Base-by-base conservation (phyloP, 2,888 invertebrate species). In the Congeria kusceri region DNA sequence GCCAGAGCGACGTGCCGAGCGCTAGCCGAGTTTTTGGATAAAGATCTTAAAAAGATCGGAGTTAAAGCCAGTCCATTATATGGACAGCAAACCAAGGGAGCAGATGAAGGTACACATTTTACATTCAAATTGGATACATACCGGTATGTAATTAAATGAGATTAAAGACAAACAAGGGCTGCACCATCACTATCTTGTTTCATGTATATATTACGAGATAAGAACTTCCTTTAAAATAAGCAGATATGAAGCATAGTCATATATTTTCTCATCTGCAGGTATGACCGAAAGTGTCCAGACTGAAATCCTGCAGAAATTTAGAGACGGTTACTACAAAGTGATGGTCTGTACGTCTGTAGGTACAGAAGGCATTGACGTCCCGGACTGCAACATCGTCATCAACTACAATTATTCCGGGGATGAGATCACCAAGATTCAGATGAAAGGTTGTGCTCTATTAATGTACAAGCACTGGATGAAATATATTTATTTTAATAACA, bases 1-100 rank as follows among this genome's bases (percentile, higher is more conserved):
- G 86, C 87, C 9, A 72, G 89, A 39, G 88, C 88, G 13, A 86
- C 88, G 0, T 87, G 88, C 46, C 61, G 66, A 13, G 82, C 88
- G 9, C 65, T 89, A 23, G 75, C 84, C 11, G 56, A 63, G 13
- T 89, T 86, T 78, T 64, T 89, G 15, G 68, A 71, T 15, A 57
- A 56, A 53, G 78, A 72, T 15, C 65, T 83, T 25, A n/a, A 58
- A 18, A n/a, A 18, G 4, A 56, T 57, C 4, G 72, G 68, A 29
- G 44, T 74, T 13, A 57, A 28, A 15, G 59, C 71, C n/a, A 53
- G 56, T 39, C 61, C 65, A 27, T 39, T 83, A 28, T 79, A 73
- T 29, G 83, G 83, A 27, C 76, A 83, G 59, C 79, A 76, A 20
- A 70, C 28, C 29, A 69, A 73, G 57, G 79, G 73, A 18, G 69